Evolutionary conservation across 2,888 invertebrate genomes (phyloP), one percentile per base, ranked within the genome.

Genomic region (Stratiomys singularior): DNA sequence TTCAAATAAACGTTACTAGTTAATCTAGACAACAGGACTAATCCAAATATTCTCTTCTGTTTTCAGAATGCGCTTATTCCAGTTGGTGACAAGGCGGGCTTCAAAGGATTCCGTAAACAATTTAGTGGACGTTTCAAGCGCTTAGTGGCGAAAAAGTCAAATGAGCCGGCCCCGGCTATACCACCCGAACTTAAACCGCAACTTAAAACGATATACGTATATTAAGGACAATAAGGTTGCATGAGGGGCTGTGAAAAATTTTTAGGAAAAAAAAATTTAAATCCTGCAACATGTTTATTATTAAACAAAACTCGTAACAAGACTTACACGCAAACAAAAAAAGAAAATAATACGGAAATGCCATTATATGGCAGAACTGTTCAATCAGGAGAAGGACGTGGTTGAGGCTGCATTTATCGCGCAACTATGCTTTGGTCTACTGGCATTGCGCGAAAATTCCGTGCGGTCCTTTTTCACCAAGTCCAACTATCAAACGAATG

Each of bases 201-300:
- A 89, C 90, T 95, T 83, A 95, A 95, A 89, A 93, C 94, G 86
- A 95, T 95, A 85, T 95, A 95, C 88, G 95, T 95, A 86, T 95
- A 95, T 89, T 95, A 90, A 89, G 78, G 82, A 72, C 76, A 66
- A 52, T 27, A 13, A 46, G 44, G 28, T 30, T 47, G 60, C 64
- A 71, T n/a, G 52, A 72, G 74, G 77, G 74, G 78, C 58, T 66
- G 58, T 77, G 74, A 74, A 63, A 77, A 76, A 78, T 28, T n/a
- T n/a, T 5, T 37, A 37, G 3, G 9, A 37, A 37, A 37, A 27
- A 52, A 21, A 78, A 60, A 66, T 60, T 37, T 5, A 37, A 37
- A 74, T 72, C 72, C 37, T 78, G 60, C 60, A 60, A 25, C 60
- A 60, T 60, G 21, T 60, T 60, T 60, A 25, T 21, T 60, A 60